phyloP scores from a whole-genome alignment of 2,113 vertebrate species.

The Formicarius rufipectus region DNA sequence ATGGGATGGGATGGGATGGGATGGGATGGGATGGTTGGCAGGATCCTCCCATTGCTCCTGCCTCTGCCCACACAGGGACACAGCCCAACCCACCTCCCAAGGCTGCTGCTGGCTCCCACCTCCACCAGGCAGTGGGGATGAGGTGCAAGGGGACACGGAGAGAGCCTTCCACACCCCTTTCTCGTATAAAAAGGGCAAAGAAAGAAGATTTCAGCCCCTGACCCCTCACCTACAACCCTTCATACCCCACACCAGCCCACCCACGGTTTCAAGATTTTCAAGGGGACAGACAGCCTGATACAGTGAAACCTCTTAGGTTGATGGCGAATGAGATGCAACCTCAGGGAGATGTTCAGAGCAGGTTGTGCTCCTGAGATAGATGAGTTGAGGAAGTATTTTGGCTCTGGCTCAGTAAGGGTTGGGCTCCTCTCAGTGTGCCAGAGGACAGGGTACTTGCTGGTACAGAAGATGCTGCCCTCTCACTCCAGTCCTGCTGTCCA shows the following conservation, averaged over 20 bases:
- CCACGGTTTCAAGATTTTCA: not conserved
- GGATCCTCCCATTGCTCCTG: not conserved
- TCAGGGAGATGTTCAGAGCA: not conserved
- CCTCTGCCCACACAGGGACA: fast-evolving
- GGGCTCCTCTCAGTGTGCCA: fast-evolving
- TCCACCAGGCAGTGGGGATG: not conserved
- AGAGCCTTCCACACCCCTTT: not conserved
- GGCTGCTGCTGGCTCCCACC: not conserved
- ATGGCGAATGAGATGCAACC: not conserved
- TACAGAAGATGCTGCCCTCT: fast-evolving
- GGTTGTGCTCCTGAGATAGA: too few species aligned
- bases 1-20: not conserved
- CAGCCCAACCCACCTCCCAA: fast-evolving
- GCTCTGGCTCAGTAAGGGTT: not conserved
- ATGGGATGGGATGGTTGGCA: not conserved
- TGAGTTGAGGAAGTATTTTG: not conserved
- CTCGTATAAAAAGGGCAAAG: not conserved
- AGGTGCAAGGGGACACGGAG: fast-evolving
- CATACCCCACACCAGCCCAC: fast-evolving
- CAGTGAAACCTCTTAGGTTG: not conserved
- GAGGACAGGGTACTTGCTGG: not conserved
- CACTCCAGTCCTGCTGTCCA: not conserved
- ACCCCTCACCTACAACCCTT: fast-evolving
- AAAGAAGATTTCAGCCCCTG: not conserved
- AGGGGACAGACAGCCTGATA: not conserved